Percentiles rank a stretch among this genome's conserved stretches.
Conservation (phyloP, 1,140 invertebrate species). For the Drepana arcuata region DNA sequence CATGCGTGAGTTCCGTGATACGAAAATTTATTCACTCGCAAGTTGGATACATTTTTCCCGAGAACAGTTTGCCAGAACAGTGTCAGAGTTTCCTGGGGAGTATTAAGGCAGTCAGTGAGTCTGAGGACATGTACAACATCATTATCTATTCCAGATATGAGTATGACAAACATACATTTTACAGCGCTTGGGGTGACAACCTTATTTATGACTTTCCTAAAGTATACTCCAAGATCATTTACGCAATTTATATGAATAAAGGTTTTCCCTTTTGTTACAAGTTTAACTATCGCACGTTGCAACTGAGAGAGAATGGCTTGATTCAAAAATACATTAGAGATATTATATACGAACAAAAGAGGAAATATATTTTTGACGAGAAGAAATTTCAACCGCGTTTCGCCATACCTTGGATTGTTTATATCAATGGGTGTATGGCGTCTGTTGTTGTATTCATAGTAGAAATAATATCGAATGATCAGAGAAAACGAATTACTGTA, state of each 20-base stretch:
- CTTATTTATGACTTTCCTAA: slow-evolving; percentile 20
- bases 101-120: slow-evolving; percentile 20
- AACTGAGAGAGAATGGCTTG: slow-evolving; percentile 33
- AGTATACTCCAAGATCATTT: slow-evolving; percentile 26
- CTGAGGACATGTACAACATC: slow-evolving; percentile 19
- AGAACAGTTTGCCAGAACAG: too few species aligned
- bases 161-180: slow-evolving; percentile 25
- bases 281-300: slow-evolving; percentile 16
- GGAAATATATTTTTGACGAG: slow-evolving; percentile 6
- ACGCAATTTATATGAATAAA: slow-evolving; percentile 35
- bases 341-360: slow-evolving; percentile 7
- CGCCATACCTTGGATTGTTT: slow-evolving; percentile 24
- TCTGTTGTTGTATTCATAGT: slow-evolving; percentile 16
- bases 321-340: slow-evolving; percentile 11
- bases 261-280: slow-evolving; percentile 30
- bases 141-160: slow-evolving; percentile 18
- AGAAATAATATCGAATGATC: slow-evolving; percentile 15
- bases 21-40: slow-evolving; percentile 11
- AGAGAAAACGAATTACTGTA: too few species aligned
- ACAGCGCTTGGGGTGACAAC: slow-evolving; percentile 16
- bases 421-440: slow-evolving; percentile 13
- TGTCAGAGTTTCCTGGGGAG: slow-evolving; percentile 12
- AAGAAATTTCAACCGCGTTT: slow-evolving; percentile 4
- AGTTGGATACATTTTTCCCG: too few species aligned
- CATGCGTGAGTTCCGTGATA: slow-evolving; percentile 22